phyloP scores from a whole-genome alignment of 2,797 vertebrate species.

The Acrocephalus scirpaceus region DNA sequence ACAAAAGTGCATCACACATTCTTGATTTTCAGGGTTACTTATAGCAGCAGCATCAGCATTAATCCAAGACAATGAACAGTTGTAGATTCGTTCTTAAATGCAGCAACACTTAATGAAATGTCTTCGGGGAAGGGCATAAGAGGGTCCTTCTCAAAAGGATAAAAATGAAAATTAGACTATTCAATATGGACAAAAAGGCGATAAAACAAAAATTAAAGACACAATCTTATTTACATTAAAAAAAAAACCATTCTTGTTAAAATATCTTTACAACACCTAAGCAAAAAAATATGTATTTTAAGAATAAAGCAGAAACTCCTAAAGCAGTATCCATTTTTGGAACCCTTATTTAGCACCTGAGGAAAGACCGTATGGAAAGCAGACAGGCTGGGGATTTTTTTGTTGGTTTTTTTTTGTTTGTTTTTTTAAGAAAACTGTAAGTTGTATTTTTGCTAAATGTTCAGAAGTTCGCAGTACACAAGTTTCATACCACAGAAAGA shows the following conservation, averaged over 20 bases:
- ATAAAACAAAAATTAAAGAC: constrained; percentile 62
- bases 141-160: constrained; percentile 65
- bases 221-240: constrained; percentile 74
- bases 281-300: constrained; percentile 70
- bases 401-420: background rate
- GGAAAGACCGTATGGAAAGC: constrained; percentile 69
- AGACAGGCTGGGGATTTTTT: background rate
- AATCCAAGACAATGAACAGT: constrained; percentile 75
- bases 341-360: constrained; percentile 80
- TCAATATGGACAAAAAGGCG: constrained; percentile 49
- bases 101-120: constrained; percentile 76
- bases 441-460: constrained; percentile 39
- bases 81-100: constrained; percentile 70
- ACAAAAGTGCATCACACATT: constrained; percentile 82
- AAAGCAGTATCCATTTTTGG: constrained; percentile 76
- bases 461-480: constrained; percentile 36
- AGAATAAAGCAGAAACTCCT: constrained; percentile 74
- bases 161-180: constrained; percentile 47
- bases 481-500: constrained; percentile 54
- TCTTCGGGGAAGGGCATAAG: constrained; percentile 62
- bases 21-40: constrained; percentile 78
- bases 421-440: constrained; percentile 10
- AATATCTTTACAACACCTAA: constrained; percentile 72
- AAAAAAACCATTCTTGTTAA: constrained; percentile 60
- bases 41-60: constrained; percentile 78